Evolutionary conservation across 1,140 invertebrate genomes (phyloP).

Genomic region (Apis cerana): DNA sequence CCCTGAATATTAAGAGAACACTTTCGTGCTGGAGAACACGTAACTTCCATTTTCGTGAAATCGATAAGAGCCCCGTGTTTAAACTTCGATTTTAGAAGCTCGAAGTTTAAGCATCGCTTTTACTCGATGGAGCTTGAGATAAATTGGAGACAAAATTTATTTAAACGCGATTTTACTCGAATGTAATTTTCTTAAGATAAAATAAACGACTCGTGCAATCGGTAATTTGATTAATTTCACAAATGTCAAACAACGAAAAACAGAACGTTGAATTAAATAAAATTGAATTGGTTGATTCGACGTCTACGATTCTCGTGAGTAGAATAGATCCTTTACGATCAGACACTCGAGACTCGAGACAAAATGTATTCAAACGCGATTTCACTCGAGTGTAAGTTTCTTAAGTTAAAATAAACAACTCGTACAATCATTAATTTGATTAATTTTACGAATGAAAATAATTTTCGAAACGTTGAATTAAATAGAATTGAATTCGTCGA

Average conservation of each 20-base stretch:
- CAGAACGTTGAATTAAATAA: background rate
- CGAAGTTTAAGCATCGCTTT: background rate
- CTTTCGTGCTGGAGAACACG: background rate
- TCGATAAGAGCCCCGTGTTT: background rate
- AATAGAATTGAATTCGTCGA: background rate
- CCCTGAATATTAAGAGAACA: slow-evolving; percentile 39
- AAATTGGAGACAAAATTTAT: background rate
- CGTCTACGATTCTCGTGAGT: background rate
- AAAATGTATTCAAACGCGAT: too few species aligned
- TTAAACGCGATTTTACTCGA: background rate
- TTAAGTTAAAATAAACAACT: too few species aligned
- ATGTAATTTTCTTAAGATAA: background rate
- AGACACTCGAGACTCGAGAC: background rate
- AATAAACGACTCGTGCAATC: background rate
- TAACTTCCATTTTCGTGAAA: slow-evolving; percentile 17
- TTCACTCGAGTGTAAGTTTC: too few species aligned
- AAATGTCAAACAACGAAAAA: background rate
- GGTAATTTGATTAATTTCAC: too few species aligned
- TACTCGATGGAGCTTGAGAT: background rate
- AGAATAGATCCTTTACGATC: background rate
- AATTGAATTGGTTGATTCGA: background rate
- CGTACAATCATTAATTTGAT: too few species aligned
- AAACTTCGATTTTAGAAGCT: slow-evolving; percentile 21
- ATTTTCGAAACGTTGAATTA: background rate
- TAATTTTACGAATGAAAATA: too few species aligned